phyloP scores from a whole-genome alignment of 35 echinoderm and acorn worm genomes.

The Heliocidaris tuberculata region DNA sequence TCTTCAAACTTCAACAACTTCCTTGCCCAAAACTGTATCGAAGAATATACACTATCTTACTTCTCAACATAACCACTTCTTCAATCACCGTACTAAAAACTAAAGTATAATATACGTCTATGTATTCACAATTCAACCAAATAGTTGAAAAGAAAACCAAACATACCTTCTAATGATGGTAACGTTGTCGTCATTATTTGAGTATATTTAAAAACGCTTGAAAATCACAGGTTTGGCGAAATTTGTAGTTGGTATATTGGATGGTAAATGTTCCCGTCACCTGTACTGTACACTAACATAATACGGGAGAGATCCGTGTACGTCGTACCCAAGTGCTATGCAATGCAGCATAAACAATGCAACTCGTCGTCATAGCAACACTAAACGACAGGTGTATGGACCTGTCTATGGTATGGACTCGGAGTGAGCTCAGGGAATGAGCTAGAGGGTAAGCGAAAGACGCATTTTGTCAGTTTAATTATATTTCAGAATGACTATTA shows the following conservation, averaged over 20 bases:
- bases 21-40: no score
- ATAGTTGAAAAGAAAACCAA: not conserved
- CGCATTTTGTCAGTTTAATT: not conserved
- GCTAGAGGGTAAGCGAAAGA: not conserved
- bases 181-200: slow-evolving; percentile 63
- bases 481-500: not conserved
- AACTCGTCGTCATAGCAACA: not conserved
- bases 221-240: not conserved
- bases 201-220: not conserved
- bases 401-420: no score
- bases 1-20: no score
- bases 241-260: not conserved
- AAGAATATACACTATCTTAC: no score
- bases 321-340: no score
- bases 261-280: no score
- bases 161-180: slow-evolving; percentile 86
- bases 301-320: no score
- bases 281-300: no score
- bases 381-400: not conserved
- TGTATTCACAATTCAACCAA: not conserved
- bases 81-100: no score
- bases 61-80: no score
- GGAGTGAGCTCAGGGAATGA: no score
- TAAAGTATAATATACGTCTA: not conserved
- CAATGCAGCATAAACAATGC: no score